A percentile compares a stretch with the other conserved stretches of the same genome.
phyloP scores from a whole-genome alignment of 2,797 vertebrate genomes.

The Crocodylus rhombifer region DNA sequence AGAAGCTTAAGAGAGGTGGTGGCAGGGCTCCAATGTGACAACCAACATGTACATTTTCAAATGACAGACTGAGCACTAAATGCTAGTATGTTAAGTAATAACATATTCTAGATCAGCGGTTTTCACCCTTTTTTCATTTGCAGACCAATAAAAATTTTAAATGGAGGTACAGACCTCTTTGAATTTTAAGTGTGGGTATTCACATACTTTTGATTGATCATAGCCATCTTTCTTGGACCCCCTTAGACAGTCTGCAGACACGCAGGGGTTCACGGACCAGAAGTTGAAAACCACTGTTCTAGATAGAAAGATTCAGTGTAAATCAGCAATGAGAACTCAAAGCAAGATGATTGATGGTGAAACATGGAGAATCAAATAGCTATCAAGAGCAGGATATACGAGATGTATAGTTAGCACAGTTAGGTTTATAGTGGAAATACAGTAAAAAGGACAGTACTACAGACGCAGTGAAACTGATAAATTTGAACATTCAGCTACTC shows the following conservation, averaged over 20 bases:
- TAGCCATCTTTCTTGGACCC: no score
- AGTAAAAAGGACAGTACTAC: background rate
- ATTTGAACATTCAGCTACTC: background rate
- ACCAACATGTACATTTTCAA: background rate
- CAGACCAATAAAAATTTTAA: no score
- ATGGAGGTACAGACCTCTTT: no score
- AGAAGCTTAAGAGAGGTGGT: background rate
- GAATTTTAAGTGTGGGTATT: no score
- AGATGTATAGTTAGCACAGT: background rate
- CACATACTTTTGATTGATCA: no score
- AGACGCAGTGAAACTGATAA: background rate
- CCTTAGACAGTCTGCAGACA: no score
- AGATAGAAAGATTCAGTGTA: background rate
- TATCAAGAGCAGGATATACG: background rate
- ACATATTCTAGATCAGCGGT: background rate
- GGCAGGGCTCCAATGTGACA: background rate
- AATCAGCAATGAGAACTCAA: background rate
- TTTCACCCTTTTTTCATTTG: no score
- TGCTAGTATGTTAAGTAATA: background rate
- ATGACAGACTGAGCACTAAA: background rate
- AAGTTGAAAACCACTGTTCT: no score
- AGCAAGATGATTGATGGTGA: background rate
- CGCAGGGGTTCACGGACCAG: no score
- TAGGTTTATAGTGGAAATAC: background rate
- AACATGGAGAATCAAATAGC: background rate